A percentile compares a stretch with the other conserved stretches of the same genome.
phyloP scores from a whole-genome alignment of 2,888 invertebrate genomes.

The Tridacna crocea region DNA sequence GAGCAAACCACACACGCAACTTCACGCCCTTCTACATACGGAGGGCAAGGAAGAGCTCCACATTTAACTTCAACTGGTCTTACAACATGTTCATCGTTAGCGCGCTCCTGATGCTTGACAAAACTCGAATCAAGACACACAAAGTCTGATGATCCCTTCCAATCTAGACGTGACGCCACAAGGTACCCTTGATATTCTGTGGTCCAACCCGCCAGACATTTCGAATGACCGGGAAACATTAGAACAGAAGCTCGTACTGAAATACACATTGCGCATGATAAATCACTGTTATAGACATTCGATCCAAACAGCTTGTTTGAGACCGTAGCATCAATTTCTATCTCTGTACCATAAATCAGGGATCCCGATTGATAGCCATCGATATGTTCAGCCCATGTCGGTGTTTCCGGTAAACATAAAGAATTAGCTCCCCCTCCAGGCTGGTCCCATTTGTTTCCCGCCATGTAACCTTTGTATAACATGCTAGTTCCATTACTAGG shows the following conservation, averaged over 20 bases:
- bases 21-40: constrained; percentile 31
- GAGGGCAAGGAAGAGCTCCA: constrained; percentile 28
- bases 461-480: constrained; percentile 15
- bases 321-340: constrained; percentile 18
- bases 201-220: constrained; percentile 42
- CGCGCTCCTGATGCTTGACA: constrained; percentile 18
- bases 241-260: constrained; percentile 11
- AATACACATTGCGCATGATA: constrained; percentile 37
- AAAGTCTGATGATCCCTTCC: constrained; percentile 29
- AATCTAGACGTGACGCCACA: constrained; percentile 12
- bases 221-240: constrained; percentile 37
- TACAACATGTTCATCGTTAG: constrained; percentile 26
- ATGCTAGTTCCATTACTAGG: constrained; percentile 13
- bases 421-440: constrained; percentile 27
- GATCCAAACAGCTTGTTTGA: constrained; percentile 19
- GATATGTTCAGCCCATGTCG: constrained; percentile 31
- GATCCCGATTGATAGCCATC: constrained; percentile 23
- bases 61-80: constrained; percentile 29
- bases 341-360: constrained; percentile 36
- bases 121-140: constrained; percentile 30
- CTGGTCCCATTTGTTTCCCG: constrained; percentile 8
- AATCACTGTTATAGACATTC: constrained; percentile 23
- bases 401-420: constrained; percentile 32
- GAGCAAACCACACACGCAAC: constrained; percentile 45
- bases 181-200: constrained; percentile 33